phyloP scores from a whole-genome alignment of 2,113 vertebrate species.

The Brevimyrus niger region DNA sequence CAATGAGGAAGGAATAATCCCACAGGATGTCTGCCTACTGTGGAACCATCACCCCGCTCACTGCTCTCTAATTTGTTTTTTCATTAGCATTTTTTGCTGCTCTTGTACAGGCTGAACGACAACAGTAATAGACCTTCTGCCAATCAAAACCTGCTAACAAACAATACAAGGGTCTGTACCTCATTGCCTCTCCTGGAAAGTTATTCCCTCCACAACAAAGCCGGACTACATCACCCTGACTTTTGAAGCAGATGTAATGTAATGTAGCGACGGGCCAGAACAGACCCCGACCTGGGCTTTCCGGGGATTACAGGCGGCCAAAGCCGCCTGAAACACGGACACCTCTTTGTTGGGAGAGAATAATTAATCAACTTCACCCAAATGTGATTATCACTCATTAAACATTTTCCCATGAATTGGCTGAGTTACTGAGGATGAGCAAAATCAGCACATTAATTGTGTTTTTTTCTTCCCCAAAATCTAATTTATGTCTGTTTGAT shows the following conservation, averaged over 20 bases:
- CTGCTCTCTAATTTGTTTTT: background rate
- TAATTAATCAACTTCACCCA: conserved; percentile 15
- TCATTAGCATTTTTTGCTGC: conserved; percentile 1
- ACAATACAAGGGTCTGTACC: background rate
- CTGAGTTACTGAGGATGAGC: background rate
- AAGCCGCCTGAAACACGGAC: background rate
- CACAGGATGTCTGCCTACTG: background rate
- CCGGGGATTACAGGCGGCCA: background rate
- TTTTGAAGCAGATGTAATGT: background rate
- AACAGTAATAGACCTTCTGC: background rate
- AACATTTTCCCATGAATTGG: conserved; percentile 5
- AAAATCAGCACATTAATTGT: background rate
- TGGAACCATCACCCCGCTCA: background rate
- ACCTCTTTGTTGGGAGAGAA: background rate
- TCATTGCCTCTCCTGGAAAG: too few relatives aligned
- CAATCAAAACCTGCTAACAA: background rate
- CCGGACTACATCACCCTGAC: background rate
- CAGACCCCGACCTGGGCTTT: background rate
- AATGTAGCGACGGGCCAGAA: background rate
- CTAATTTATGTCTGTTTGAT: background rate
- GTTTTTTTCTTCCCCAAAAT: background rate
- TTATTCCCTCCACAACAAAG: background rate
- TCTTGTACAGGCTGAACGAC: background rate
- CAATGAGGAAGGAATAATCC: background rate
- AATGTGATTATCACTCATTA: conserved; percentile 13